phyloP scores from a whole-genome alignment of 2,797 vertebrate genomes.

The Diplodus puntazzo region DNA sequence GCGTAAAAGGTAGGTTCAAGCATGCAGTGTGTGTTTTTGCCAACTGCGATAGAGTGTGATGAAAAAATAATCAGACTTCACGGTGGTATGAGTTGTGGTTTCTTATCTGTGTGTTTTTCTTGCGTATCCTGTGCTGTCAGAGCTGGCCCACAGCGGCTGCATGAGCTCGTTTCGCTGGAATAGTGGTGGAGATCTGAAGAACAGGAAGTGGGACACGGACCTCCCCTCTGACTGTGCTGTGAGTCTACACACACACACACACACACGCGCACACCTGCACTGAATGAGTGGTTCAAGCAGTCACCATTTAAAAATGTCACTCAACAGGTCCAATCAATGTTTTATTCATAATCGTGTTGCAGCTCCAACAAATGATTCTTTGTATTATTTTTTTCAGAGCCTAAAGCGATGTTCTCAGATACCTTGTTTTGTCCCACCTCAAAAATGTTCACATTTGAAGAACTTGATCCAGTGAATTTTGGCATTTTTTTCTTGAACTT shows the following conservation, averaged over 20 bases:
- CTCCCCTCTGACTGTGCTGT: slow-evolving; percentile 96
- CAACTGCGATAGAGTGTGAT: neutral
- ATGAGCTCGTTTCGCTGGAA: slow-evolving; percentile 99
- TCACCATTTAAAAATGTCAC: neutral
- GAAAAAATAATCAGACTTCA: neutral
- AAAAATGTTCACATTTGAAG: no score
- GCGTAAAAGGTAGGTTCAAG: slow-evolving; percentile 89
- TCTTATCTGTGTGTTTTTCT: neutral
- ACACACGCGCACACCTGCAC: neutral
- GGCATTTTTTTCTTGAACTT: neutral
- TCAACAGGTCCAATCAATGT: neutral
- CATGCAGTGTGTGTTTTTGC: neutral
- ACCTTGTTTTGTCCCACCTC: neutral
- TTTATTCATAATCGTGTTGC: neutral
- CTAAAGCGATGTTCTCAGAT: neutral
- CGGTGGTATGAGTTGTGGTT: no score
- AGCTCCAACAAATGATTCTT: neutral
- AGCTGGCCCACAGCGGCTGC: slow-evolving; percentile 96
- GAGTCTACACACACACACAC: slow-evolving; percentile 67
- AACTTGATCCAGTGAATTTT: neutral
- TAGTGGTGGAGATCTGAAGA: slow-evolving; percentile 93
- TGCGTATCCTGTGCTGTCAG: slow-evolving; percentile 71
- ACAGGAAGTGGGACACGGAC: slow-evolving; percentile 97
- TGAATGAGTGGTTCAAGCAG: neutral
- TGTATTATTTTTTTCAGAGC: no score